Base-by-base conservation (phyloP, 2,797 vertebrate genomes). In the Arrhamphus sclerolepis region DNA sequence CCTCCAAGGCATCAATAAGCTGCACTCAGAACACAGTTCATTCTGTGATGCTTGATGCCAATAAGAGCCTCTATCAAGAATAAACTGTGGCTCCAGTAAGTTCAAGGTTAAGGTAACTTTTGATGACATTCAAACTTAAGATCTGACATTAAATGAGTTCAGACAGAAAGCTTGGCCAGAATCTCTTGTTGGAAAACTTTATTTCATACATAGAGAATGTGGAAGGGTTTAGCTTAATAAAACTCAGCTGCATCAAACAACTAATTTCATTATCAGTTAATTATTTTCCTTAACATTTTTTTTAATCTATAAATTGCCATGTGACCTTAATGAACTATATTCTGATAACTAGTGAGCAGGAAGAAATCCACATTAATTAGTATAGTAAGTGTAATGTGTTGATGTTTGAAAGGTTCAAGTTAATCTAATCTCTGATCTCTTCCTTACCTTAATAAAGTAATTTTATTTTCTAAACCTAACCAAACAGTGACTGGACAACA, bases 81-180 rank as follows among this genome's bases (percentile, higher is more conserved):
- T 50, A 50, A 49, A 28, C 31, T 3, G 28, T 19, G 48, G 48
- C 48, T 50, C 18, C 48, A 14, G 48, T 31, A 18, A 50, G 14
- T 11, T 50, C 18, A 4, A 18, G 18, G 26, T 50, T 50, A 28
- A 50, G 26, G 4, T 50, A 19, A 28, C 13, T 1, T 19, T 31
- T 50, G 28, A 34, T n/a, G 0, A n/a, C 19, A 18, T 34, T 34
- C 48, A 50, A n/a, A 7, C 29, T 9, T 50, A 10, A 3, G 48
- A 50, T 50, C 14, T 31, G 18, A 19, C n/a, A n/a, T n/a, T n/a
- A n/a, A n/a, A n/a, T n/a, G n/a, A n/a, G n/a, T n/a, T n/a, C 18
- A 51, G 2, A 2, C 19, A 20, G 29, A 7, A 51, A 34, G 18
- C 29, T 4, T 6, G 1, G n/a, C n/a, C 47, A 21, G 10, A 4